Evolutionary conservation across 2,797 vertebrate species (phyloP), one percentile per base, ranked within the genome.

Genomic region (Lophotriccus pileatus): DNA sequence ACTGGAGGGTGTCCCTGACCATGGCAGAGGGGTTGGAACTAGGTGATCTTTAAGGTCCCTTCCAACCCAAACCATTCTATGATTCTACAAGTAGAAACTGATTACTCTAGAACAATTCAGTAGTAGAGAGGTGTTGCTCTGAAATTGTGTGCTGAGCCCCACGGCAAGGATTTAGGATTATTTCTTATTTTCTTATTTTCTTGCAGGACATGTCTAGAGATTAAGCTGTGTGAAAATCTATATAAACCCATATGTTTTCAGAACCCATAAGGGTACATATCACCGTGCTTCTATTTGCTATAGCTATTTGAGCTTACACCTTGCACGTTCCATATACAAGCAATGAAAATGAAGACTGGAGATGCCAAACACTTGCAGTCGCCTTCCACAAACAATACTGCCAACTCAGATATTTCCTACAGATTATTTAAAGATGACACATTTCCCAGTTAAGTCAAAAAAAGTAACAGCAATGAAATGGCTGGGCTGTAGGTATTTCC

Each of bases 381-480:
- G n/a, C 34, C 44, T 87, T 91, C 52, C 47, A 67, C 49, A 80
- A 92, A 90, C 21, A 92, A 62, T 62, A 19, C 66, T 49, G 66
- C 43, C 70, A 88, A 60, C 36, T 87, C 66, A 63, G 50, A 23
- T 53, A 87, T 17, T 93, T 91, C 74, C 74, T 81, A 76, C 12
- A 41, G 52, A 87, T 92, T 89, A 77, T 91, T 94, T 85, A 69
- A 85, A 84, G 41, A 91, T 93, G 37, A 94, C 58, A 85, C 58
- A 80, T 91, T 94, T 96, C 87, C 78, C 69, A 82, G 34, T 67
- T 66, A 75, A 68, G 50, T 83, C 27, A 7, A 78, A 90, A 82
- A 86, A 88, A 66, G 49, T 28, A 88, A 58, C 41, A 74, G n/a
- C 20, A 66, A 14, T 49, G 56, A 87, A 90, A 79, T 63, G 19